Percentiles rank a stretch among this genome's conserved stretches.
phyloP scores from a whole-genome alignment of 1,140 invertebrate species.

The Drosophila rhopaloa region DNA sequence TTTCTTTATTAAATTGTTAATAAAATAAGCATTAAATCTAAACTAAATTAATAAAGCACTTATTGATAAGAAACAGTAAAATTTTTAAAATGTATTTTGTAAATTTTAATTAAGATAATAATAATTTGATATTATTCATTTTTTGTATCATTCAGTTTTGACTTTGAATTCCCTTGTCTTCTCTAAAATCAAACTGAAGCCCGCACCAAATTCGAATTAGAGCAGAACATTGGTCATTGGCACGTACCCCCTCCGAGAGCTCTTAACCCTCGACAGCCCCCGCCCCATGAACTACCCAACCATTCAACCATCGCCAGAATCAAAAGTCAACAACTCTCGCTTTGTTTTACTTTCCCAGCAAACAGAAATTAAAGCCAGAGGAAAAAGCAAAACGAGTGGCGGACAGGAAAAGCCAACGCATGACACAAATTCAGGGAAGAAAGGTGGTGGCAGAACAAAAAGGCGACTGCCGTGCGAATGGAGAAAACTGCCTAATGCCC shows the following conservation, averaged over 20 bases:
- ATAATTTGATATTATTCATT: no score
- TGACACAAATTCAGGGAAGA: conserved; percentile 75
- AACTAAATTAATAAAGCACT: no score
- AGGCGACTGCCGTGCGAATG: conserved; percentile 65
- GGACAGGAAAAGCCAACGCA: conserved; percentile 63
- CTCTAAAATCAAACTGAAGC: no score
- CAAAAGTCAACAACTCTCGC: conserved; percentile 67
- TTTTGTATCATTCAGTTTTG: no score
- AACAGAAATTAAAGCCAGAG: conserved; percentile 74
- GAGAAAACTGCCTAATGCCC: conserved; percentile 55
- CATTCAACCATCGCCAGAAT: conserved; percentile 38
- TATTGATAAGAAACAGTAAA: no score
- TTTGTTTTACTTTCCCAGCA: conserved; percentile 75
- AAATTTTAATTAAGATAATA: no score
- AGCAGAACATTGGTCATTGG: conserved; percentile 59
- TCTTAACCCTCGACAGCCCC: conserved; percentile 3
- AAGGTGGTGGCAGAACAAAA: conserved; percentile 58
- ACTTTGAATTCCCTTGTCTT: no score
- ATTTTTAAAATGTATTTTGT: no score
- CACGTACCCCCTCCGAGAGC: conserved; percentile 11
- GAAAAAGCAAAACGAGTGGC: conserved; percentile 28
- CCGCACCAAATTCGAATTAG: conserved; percentile 51
- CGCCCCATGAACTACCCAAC: neutral
- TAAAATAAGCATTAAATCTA: no score
- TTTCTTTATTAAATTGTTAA: no score